phyloP scores from a whole-genome alignment of 2,113 vertebrate genomes.

The Gobiocypris rarus region DNA sequence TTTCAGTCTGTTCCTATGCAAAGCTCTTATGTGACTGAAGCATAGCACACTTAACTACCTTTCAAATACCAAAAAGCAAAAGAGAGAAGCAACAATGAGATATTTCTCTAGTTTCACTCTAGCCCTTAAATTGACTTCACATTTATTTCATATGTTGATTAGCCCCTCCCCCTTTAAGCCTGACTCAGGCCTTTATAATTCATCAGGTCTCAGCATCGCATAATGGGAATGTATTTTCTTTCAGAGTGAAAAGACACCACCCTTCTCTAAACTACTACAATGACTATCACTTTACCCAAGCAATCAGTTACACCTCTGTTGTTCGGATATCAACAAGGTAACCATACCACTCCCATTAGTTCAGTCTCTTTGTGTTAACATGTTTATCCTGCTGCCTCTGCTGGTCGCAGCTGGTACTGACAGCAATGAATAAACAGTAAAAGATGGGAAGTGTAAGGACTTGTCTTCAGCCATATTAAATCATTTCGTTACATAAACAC shows the following conservation, averaged over 20 bases:
- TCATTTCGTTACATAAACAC: not conserved
- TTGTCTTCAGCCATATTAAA: not conserved
- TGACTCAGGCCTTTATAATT: not conserved
- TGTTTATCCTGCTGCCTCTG: not conserved
- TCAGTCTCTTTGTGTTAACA: not conserved
- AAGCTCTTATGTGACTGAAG: not conserved
- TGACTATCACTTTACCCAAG: constrained; percentile 18
- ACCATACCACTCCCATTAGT: not conserved
- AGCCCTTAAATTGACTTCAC: not conserved
- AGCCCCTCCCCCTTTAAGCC: not conserved
- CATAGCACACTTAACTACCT: not conserved
- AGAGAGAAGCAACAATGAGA: not conserved
- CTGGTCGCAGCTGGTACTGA: not conserved
- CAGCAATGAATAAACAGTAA: not conserved
- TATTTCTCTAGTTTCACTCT: not conserved
- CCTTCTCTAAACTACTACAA: constrained; percentile 23
- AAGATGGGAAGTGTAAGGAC: not conserved
- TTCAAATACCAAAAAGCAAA: not conserved
- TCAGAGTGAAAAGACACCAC: constrained; percentile 17
- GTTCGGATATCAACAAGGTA: not conserved
- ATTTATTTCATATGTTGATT: not conserved
- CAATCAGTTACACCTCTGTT: constrained; percentile 24
- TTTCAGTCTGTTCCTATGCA: not conserved
- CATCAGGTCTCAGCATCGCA: not conserved
- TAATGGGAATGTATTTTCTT: constrained; percentile 10